phyloP scores from a whole-genome alignment of 2,113 vertebrate genomes.

The Pygoscelis antarcticus region DNA sequence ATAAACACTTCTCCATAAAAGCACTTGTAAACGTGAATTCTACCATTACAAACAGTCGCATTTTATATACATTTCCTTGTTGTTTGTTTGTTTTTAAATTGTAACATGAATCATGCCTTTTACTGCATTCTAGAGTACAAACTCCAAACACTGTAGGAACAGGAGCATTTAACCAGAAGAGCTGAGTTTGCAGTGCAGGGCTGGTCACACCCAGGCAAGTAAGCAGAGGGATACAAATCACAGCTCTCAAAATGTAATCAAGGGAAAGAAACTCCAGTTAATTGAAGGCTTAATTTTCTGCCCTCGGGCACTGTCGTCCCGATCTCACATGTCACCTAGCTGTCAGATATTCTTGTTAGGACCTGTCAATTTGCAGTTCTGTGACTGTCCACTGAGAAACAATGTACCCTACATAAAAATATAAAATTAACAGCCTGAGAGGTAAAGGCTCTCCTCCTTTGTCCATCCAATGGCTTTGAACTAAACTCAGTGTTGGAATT shows the following conservation, averaged over 20 bases:
- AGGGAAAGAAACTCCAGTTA: background rate
- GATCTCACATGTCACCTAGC: background rate
- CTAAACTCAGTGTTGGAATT: background rate
- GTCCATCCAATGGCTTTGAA: background rate
- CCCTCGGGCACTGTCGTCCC: background rate
- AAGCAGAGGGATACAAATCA: background rate
- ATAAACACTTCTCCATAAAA: constrained; percentile 3
- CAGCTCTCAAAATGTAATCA: background rate
- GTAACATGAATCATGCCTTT: constrained; percentile 30
- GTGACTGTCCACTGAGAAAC: background rate
- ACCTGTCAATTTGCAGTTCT: background rate
- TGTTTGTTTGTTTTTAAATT: background rate
- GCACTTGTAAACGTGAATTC: background rate
- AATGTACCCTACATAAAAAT: background rate
- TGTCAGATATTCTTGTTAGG: background rate
- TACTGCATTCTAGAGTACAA: constrained; percentile 10
- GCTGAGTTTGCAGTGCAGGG: background rate
- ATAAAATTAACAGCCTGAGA: background rate
- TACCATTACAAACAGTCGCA: background rate
- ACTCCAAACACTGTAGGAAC: constrained; percentile 5
- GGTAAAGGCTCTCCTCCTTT: background rate
- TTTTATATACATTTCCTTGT: constrained; percentile 14
- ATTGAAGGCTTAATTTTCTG: background rate
- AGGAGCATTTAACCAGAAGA: background rate
- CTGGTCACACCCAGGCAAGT: background rate